A percentile compares a stretch with the other conserved stretches of the same genome.
phyloP scores from a whole-genome alignment of 1,140 invertebrate species.

The Bacillus rossius region DNA sequence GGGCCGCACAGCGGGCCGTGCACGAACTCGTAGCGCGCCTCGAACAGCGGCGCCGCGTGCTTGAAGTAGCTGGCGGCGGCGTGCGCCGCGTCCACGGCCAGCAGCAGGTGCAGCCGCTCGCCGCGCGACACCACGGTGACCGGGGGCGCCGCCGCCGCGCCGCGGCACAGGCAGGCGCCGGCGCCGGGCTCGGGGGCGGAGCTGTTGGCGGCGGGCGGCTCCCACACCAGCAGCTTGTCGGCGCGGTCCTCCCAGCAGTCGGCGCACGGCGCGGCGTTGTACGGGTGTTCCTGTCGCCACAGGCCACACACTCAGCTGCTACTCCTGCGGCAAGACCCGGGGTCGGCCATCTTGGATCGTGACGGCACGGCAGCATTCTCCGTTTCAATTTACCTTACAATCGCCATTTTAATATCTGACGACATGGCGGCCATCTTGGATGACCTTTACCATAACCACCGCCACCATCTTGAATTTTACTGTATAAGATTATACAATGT shows the following conservation, averaged over 20 bases:
- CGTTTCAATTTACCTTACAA: no score
- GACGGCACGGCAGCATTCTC: no score
- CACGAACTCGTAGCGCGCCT: slow-evolving; percentile 80
- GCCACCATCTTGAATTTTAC: no score
- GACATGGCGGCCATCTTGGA: no score
- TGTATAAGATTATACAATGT: no score
- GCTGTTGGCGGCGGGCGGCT: slow-evolving; percentile 39
- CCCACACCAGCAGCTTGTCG: slow-evolving; percentile 59
- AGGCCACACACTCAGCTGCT: no score
- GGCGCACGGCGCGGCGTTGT: slow-evolving; percentile 70
- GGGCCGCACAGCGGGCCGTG: slow-evolving; percentile 84
- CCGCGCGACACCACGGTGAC: slow-evolving; percentile 21
- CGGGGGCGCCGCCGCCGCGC: slow-evolving; percentile 6
- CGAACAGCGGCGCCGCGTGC: slow-evolving; percentile 69
- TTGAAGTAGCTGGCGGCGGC: slow-evolving; percentile 84
- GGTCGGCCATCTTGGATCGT: no score
- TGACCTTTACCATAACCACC: no score
- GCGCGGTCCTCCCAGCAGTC: slow-evolving; percentile 79
- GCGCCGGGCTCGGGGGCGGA: slow-evolving; percentile 37
- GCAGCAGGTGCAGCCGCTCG: slow-evolving; percentile 68
- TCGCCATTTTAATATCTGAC: no score
- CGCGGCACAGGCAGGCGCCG: slow-evolving; percentile 29
- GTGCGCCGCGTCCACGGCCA: slow-evolving; percentile 73
- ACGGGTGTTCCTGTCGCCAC: slow-evolving; percentile 57
- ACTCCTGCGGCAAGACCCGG: no score